Percentiles rank a stretch among this genome's conserved stretches.
These are phyloP conservation scores for Prunella fulvescens DNA, from an alignment of 2,113 vertebrate genomes.

Conservation along the genomic window DNA sequence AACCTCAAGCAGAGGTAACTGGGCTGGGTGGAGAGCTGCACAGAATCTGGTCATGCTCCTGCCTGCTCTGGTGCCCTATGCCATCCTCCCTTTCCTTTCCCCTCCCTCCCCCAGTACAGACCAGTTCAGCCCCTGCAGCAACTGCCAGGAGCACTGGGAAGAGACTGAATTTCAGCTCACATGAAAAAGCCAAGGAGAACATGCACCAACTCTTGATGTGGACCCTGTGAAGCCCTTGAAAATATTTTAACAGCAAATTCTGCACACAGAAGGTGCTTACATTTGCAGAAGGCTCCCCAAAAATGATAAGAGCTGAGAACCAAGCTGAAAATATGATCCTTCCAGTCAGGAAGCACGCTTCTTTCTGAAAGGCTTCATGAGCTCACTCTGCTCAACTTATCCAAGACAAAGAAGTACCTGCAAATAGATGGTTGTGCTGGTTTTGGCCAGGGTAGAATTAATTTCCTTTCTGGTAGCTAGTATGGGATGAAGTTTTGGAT, in stretches of 20 bases:
- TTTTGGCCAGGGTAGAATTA: not conserved
- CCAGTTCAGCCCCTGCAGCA: not conserved
- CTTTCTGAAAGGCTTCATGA: not conserved
- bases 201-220: not conserved
- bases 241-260: not conserved
- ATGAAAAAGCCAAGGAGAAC: not conserved
- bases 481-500: not conserved
- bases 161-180: not conserved
- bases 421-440: not conserved
- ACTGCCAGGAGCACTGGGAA: not conserved
- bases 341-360: not conserved
- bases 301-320: not conserved
- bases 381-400: not conserved
- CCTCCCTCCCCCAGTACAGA: rapidly evolving
- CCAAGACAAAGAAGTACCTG: not conserved
- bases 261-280: not conserved
- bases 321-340: not conserved
- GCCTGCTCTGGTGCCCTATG: not conserved
- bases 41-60: not conserved
- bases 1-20: not conserved
- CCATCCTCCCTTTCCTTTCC: too few species aligned
- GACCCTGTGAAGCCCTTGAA: not conserved
- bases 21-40: not conserved
- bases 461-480: not conserved
- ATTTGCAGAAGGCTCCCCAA: not conserved